Evolutionary conservation across 1,140 invertebrate species (phyloP).

Genomic region (Drosophila burlai): DNA sequence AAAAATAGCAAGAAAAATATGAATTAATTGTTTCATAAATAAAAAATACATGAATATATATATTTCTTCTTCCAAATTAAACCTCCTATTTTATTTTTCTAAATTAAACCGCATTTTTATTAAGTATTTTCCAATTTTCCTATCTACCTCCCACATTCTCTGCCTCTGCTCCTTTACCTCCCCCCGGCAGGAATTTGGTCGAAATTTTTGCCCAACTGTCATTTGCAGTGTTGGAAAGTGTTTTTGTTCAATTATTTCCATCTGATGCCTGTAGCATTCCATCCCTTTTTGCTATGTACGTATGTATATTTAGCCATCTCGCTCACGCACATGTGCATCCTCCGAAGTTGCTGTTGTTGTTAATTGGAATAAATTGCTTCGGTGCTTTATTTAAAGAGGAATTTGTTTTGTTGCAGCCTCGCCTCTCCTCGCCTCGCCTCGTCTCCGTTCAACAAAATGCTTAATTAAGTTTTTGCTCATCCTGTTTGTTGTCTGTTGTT

Average conservation of each 20-base stretch:
- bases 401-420: constrained; percentile 42
- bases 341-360: constrained; percentile 44
- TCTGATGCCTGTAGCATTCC: constrained; percentile 7
- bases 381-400: constrained; percentile 65
- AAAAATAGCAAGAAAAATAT: background rate
- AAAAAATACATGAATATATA: background rate
- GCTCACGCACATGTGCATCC: constrained; percentile 15
- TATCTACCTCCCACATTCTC: too few relatives aligned
- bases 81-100: background rate
- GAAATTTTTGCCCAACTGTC: constrained; percentile 32
- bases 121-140: background rate
- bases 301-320: background rate
- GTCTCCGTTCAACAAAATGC: constrained; percentile 57
- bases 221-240: constrained; percentile 30
- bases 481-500: constrained; percentile 23
- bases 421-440: background rate
- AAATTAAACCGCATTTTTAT: constrained; percentile 5
- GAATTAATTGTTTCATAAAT: background rate
- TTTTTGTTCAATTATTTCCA: constrained; percentile 33
- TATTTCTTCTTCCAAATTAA: background rate
- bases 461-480: constrained; percentile 64
- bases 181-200: background rate
- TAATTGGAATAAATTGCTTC: constrained; percentile 70
- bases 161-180: too few relatives aligned
- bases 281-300: background rate